phyloP scores from a whole-genome alignment of 2,888 invertebrate genomes.

The Falcaria lacertinaria region DNA sequence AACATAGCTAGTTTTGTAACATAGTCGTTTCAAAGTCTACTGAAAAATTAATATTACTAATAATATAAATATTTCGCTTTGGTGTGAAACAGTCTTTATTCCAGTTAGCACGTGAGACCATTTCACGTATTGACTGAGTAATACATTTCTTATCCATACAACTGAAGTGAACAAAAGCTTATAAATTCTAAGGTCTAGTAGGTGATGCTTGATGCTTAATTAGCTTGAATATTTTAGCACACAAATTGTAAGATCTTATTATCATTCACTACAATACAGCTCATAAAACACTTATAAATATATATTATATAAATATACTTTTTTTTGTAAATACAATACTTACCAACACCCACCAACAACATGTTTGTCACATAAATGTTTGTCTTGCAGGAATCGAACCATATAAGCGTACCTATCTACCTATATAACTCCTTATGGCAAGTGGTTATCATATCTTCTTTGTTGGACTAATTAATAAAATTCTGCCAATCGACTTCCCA shows the following conservation, averaged over 20 bases:
- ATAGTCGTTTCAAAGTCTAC: not conserved
- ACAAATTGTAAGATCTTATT: not conserved
- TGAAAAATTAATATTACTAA: not conserved
- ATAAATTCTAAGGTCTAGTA: constrained; percentile 28
- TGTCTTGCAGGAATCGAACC: too few species aligned
- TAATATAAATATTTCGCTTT: not conserved
- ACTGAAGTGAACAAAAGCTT: constrained; percentile 24
- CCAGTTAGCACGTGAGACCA: constrained; percentile 18
- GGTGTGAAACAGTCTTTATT: constrained; percentile 18
- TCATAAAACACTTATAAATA: too few species aligned
- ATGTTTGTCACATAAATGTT: too few species aligned
- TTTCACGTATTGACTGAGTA: constrained; percentile 16
- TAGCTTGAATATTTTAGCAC: not conserved
- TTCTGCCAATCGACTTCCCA: too few species aligned
- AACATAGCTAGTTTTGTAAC: too few species aligned
- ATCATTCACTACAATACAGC: not conserved
- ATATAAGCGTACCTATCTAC: too few species aligned
- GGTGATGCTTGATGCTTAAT: constrained; percentile 4
- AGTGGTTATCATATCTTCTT: too few species aligned
- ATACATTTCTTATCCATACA: constrained; percentile 18
- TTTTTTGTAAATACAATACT: too few species aligned
- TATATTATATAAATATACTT: too few species aligned
- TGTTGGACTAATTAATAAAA: too few species aligned
- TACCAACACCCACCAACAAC: too few species aligned
- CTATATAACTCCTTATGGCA: too few species aligned